Conservation (phyloP, 2,797 vertebrate genomes). For the Molossus molossus region DNA sequence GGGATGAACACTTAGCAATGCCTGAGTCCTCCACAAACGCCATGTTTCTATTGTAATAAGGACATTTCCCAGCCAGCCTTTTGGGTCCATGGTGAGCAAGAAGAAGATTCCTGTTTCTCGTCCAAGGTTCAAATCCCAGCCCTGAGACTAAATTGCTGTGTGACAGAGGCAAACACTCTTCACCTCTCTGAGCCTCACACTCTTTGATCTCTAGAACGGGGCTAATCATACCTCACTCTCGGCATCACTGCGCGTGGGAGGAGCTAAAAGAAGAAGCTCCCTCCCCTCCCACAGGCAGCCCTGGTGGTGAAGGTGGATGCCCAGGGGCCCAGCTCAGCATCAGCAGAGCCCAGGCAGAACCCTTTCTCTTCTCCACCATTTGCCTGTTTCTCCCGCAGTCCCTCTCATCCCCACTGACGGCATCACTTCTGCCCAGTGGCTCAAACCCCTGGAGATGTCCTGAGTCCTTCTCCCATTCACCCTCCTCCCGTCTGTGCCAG, state of each 20-base stretch:
- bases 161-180: neutral
- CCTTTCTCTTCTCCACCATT: neutral
- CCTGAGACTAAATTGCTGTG: neutral
- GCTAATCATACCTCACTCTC: neutral
- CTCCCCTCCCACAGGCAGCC: neutral
- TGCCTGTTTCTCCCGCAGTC: neutral
- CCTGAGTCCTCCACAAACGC: fast-evolving
- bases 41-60: neutral
- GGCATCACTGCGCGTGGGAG: neutral
- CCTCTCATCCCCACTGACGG: neutral
- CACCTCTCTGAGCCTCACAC: neutral
- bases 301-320: fast-evolving
- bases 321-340: neutral
- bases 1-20: neutral
- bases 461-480: neutral
- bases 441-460: neutral
- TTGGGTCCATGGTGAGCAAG: neutral
- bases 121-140: neutral
- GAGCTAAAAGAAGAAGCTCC: neutral
- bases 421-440: neutral
- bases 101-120: neutral
- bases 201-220: neutral
- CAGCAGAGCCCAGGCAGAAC: neutral
- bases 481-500: too few species aligned
- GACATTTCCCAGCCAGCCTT: neutral